These are phyloP conservation scores for Adelognathus sp. DNA, from an alignment of 2,888 invertebrate species.

Conservation along the genomic window DNA sequence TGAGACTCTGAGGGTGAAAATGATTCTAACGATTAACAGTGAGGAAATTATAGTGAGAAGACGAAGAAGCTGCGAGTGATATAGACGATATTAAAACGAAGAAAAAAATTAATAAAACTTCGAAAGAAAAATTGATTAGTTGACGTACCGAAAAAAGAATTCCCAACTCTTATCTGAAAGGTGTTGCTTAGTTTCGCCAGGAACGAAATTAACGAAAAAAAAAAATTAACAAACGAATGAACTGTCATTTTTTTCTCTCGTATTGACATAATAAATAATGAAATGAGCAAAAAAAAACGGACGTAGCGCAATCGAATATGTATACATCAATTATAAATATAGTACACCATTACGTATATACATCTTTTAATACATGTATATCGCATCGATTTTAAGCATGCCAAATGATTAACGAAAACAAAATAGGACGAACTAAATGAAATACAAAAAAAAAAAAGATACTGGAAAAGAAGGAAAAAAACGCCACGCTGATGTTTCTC, in stretches of 20 bases:
- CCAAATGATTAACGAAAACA: slow-evolving; percentile 62
- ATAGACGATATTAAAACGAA: slow-evolving; percentile 7
- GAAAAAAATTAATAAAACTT: not conserved
- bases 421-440: slow-evolving; percentile 22
- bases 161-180: slow-evolving; percentile 47
- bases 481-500: slow-evolving; percentile 55
- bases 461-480: slow-evolving; percentile 27
- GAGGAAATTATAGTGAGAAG: slow-evolving; percentile 10
- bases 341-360: slow-evolving; percentile 59
- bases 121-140: slow-evolving; percentile 34
- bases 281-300: slow-evolving; percentile 60
- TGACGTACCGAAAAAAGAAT: slow-evolving; percentile 21
- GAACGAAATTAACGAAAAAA: slow-evolving; percentile 14
- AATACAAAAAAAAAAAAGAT: slow-evolving; percentile 1
- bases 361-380: slow-evolving; percentile 64
- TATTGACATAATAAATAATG: slow-evolving; percentile 66
- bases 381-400: slow-evolving; percentile 68
- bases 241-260: slow-evolving; percentile 69
- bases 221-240: slow-evolving; percentile 41
- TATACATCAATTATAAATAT: slow-evolving; percentile 59
- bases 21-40: slow-evolving; percentile 2
- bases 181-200: slow-evolving; percentile 62
- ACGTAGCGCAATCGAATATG: slow-evolving; percentile 69
- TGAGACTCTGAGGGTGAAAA: slow-evolving; percentile 18
- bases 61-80: slow-evolving; percentile 32